A percentile compares a stretch with the other conserved stretches of the same genome.
Conservation (phyloP, 2,113 vertebrate genomes). For the Cephalophus harveyi region DNA sequence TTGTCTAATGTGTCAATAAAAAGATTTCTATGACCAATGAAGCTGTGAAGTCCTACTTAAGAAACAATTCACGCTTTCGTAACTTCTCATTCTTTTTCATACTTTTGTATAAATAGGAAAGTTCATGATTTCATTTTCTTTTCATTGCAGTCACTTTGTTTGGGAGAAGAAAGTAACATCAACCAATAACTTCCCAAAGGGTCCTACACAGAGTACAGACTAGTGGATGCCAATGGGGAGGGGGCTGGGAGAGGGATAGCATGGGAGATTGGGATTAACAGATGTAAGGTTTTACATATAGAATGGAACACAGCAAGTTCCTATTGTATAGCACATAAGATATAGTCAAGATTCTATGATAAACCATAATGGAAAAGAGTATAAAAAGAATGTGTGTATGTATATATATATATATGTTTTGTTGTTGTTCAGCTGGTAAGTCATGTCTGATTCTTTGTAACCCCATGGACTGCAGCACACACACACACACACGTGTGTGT, state of each 20-base stretch:
- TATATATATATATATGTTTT: background rate
- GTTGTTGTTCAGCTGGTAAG: background rate
- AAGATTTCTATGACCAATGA: constrained; percentile 39
- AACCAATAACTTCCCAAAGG: background rate
- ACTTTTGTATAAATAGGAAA: constrained; percentile 11
- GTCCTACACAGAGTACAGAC: background rate
- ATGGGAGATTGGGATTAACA: background rate
- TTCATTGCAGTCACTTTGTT: background rate
- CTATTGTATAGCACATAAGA: background rate
- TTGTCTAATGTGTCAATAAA: constrained; percentile 50
- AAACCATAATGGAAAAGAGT: background rate
- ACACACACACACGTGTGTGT: too few species aligned
- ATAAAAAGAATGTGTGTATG: background rate
- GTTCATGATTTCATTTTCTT: background rate
- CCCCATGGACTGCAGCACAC: background rate
- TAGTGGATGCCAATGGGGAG: background rate
- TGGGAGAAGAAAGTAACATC: background rate
- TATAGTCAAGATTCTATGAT: background rate
- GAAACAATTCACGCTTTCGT: constrained; percentile 33
- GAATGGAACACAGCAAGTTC: background rate
- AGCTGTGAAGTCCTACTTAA: constrained; percentile 14
- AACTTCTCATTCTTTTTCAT: constrained; percentile 15
- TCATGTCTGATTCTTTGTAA: background rate
- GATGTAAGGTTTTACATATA: background rate
- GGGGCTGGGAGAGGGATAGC: background rate